Conservation (phyloP, 2,797 vertebrate genomes). For the Bothrops alternatus region DNA sequence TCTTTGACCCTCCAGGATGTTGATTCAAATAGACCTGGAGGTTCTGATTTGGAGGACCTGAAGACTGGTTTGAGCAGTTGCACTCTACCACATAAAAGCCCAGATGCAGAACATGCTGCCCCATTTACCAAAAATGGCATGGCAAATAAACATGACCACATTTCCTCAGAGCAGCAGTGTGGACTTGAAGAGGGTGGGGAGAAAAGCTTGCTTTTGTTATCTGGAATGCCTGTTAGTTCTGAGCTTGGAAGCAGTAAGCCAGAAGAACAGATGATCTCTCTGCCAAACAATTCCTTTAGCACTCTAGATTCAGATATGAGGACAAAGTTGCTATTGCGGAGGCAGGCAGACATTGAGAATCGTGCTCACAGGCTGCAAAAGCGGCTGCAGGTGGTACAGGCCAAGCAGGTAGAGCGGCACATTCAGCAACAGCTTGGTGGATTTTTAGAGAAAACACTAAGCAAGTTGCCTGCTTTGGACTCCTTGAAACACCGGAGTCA, state of each 20-base stretch:
- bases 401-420: conserved; percentile 96
- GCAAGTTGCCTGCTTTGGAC: conserved; percentile 76
- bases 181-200: conserved; percentile 65
- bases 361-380: conserved; percentile 89
- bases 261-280: conserved; percentile 68
- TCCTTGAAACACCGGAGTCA: conserved; percentile 77
- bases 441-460: conserved; percentile 88
- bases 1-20: conserved; percentile 67
- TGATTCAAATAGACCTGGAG: conserved; percentile 69
- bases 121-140: conserved; percentile 75
- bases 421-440: conserved; percentile 93
- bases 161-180: conserved; percentile 63
- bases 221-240: conserved; percentile 53
- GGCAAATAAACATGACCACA: conserved; percentile 69
- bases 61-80: conserved; percentile 77
- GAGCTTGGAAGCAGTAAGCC: conserved; percentile 52
- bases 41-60: conserved; percentile 66
- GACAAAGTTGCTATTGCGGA: conserved; percentile 83
- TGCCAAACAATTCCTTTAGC: conserved; percentile 63
- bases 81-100: conserved; percentile 78
- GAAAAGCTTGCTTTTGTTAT: conserved; percentile 48
- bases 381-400: conserved; percentile 94
- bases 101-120: conserved; percentile 73
- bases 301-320: conserved; percentile 80
- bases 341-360: conserved; percentile 88